Percentiles rank a stretch among this genome's conserved stretches.
Conservation (phyloP, 2,888 invertebrate species). For the Perithous albicinctus region DNA sequence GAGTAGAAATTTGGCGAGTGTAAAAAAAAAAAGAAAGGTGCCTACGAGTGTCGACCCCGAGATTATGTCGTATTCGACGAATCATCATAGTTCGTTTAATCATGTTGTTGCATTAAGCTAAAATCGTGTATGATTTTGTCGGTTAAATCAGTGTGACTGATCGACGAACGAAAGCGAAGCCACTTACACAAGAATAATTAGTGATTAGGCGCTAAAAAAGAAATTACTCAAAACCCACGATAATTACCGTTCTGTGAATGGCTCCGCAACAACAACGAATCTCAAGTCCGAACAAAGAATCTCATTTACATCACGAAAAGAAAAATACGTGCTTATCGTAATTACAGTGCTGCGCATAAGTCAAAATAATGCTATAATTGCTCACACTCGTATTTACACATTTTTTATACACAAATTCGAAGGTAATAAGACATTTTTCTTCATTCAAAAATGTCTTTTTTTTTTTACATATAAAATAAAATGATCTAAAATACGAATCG, state of each 20-base stretch:
- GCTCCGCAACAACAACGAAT: constrained; percentile 44
- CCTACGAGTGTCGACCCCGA: constrained; percentile 4
- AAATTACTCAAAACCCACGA: constrained; percentile 5
- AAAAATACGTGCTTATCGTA: constrained; percentile 15
- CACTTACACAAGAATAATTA: not conserved
- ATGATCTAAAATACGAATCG: too few species aligned
- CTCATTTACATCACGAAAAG: constrained; percentile 13
- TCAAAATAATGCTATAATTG: not conserved
- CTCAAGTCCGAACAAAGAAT: constrained; percentile 48
- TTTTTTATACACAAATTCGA: not conserved
- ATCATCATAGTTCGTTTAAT: constrained; percentile 33
- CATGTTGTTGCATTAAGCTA: constrained; percentile 37
- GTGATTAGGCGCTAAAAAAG: constrained; percentile 5
- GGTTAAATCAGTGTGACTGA: constrained; percentile 33
- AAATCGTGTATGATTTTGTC: constrained; percentile 1
- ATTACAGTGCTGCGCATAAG: not conserved
- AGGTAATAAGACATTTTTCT: not conserved
- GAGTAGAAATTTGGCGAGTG: not conserved
- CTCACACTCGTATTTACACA: not conserved
- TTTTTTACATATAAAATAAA: too few species aligned
- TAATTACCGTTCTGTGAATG: constrained; percentile 26
- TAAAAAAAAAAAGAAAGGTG: not conserved
- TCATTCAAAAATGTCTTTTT: too few species aligned
- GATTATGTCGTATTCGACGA: not conserved
- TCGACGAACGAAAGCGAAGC: not conserved